phyloP scores from a whole-genome alignment of 2,113 vertebrate species.

The Amphiprion ocellaris region DNA sequence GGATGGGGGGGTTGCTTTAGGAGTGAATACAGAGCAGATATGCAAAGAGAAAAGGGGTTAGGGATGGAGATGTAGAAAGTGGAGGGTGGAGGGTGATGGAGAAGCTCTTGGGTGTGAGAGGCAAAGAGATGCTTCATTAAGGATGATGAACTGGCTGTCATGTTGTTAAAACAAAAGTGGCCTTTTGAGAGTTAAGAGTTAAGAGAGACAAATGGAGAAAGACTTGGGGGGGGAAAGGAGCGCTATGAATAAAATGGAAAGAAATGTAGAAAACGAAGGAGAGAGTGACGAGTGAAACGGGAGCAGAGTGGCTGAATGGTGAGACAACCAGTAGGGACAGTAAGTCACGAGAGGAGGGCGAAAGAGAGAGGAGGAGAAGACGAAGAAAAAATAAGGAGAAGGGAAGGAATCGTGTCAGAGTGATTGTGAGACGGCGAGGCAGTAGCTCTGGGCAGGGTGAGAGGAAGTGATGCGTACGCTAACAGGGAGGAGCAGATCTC shows the following conservation, averaged over 20 bases:
- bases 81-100: background rate
- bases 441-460: slow-evolving; percentile 76
- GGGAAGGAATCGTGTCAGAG: slow-evolving; percentile 71
- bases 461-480: slow-evolving; percentile 79
- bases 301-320: background rate
- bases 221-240: slow-evolving; percentile 20
- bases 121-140: slow-evolving; percentile 47
- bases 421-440: slow-evolving; percentile 79
- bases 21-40: slow-evolving; percentile 55
- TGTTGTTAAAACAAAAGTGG: slow-evolving; percentile 67
- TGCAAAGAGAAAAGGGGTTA: slow-evolving; percentile 26
- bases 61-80: slow-evolving; percentile 16
- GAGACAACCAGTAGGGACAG: too few relatives aligned
- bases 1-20: slow-evolving; percentile 30
- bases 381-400: slow-evolving; percentile 40
- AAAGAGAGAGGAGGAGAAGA: slow-evolving; percentile 1
- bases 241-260: slow-evolving; percentile 23
- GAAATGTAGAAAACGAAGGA: slow-evolving; percentile 7
- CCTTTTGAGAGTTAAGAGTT: slow-evolving; percentile 50
- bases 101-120: background rate
- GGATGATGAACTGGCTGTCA: slow-evolving; percentile 66
- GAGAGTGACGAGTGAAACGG: background rate
- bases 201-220: slow-evolving; percentile 62
- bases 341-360: slow-evolving; percentile 3
- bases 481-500: slow-evolving; percentile 81